Evolutionary conservation across 2,113 vertebrate species (phyloP).

Genomic region (Ibidorhyncha struthersii): DNA sequence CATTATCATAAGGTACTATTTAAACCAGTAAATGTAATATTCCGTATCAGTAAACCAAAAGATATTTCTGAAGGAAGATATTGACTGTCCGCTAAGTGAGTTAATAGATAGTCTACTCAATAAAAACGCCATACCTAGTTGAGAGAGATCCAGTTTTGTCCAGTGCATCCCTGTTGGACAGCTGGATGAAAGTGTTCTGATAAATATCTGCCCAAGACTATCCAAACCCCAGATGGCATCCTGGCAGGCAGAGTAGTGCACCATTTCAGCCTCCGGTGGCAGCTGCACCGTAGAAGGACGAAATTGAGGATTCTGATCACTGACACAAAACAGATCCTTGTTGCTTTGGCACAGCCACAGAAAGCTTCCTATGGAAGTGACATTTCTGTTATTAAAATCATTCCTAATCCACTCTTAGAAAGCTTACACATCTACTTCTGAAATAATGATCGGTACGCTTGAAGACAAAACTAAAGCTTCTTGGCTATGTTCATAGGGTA

Average conservation of each 20-base stretch:
- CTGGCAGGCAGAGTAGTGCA: constrained; percentile 86
- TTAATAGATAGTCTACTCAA: not conserved
- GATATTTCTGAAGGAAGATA: not conserved
- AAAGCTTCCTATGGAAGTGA: constrained; percentile 82
- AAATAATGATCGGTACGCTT: not conserved
- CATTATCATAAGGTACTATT: not conserved
- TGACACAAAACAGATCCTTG: constrained; percentile 93
- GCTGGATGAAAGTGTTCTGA: constrained; percentile 86
- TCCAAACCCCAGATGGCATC: constrained; percentile 95
- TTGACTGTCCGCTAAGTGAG: not conserved
- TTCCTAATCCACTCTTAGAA: not conserved
- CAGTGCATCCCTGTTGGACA: constrained; percentile 93
- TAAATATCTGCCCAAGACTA: constrained; percentile 83
- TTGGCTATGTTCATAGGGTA: not conserved
- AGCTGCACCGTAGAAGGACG: constrained; percentile 89
- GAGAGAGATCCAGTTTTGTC: constrained; percentile 91
- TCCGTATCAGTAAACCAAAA: not conserved
- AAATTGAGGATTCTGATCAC: constrained; percentile 86
- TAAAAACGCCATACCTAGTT: constrained; percentile 83
- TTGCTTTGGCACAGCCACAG: constrained; percentile 94
- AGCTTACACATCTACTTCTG: not conserved
- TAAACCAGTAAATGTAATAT: not conserved
- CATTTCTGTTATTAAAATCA: not conserved
- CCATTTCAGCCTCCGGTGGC: constrained; percentile 86
- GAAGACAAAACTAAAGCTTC: not conserved